Evolutionary conservation across 2,888 invertebrate species (phyloP), one percentile per base, ranked within the genome.

Genomic region (Xestia xanthographa): DNA sequence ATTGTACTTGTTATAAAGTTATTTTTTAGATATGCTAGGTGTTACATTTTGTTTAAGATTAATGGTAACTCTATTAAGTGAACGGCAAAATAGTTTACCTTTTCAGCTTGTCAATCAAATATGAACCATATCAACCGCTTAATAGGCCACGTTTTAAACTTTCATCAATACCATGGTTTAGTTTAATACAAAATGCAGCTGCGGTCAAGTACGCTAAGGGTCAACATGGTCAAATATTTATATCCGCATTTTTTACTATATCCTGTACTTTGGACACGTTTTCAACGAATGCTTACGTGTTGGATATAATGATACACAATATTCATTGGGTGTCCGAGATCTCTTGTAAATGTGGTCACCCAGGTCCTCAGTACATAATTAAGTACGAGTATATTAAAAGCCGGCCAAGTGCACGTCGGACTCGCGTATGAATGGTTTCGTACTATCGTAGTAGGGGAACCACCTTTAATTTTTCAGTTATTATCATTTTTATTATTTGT

Each of bases 221-320:
- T 83, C 69, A 82, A 34, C 12, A 20, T 80, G 50, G 75, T 77
- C 45, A 65, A 72, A 75, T 20, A 66, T 50, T 78, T 66, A 58
- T 69, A 75, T 87, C 87, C 87, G 87, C 86, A 87, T 84, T 74
- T 81, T 71, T 72, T 58, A 45, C n/a, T 6, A 48, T 34, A 14
- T 72, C 41, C 43, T 65, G 29, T 67, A 48, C 20, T 38, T 48
- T 34, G 22, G n/a, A 34, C 22, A 50, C 14, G 22, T 29, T 22
- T 60, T 38, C 0, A 66, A 45, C 5, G 11, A 65, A n/a, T 34
- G 0, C 9, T 5, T 38, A n/a, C n/a, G 1, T 56, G 20, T 20
- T 34, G 43, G 4, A 20, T 72, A n/a, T 26, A 8, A 45, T 43
- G 0, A 1, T 26, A 26, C 26, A 63, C 8, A 38, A 22, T 67